Conservation (phyloP, 2,888 invertebrate genomes). For the Sinelater perroti region DNA sequence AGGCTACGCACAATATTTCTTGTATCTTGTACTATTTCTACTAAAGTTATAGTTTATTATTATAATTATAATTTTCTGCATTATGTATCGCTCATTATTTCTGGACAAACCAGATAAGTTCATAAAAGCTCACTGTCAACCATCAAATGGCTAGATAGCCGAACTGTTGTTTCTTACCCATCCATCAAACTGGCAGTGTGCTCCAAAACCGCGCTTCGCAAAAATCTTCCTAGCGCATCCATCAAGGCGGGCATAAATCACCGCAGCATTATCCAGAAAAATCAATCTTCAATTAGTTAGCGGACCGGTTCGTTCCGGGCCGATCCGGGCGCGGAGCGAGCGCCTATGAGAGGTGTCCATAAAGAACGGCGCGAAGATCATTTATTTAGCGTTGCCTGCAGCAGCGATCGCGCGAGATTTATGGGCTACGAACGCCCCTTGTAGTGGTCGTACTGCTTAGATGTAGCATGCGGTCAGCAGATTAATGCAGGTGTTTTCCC, state of each 20-base stretch:
- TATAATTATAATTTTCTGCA: too few species aligned
- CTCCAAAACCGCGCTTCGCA: too few species aligned
- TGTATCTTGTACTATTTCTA: too few species aligned
- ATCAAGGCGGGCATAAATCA: slow-evolving; percentile 45
- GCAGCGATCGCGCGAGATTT: slow-evolving; percentile 39
- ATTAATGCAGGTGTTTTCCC: slow-evolving; percentile 39
- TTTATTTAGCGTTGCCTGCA: slow-evolving; percentile 36
- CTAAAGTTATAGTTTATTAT: too few species aligned
- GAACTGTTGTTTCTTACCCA: too few species aligned
- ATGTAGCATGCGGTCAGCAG: slow-evolving; percentile 40
- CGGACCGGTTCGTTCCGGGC: slow-evolving; percentile 45
- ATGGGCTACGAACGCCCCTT: slow-evolving; percentile 39
- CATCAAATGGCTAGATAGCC: too few species aligned
- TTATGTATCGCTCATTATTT: too few species aligned
- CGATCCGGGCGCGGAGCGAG: slow-evolving; percentile 11
- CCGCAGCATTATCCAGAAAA: slow-evolving; percentile 40
- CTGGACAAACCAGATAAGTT: too few species aligned
- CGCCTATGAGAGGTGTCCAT: slow-evolving; percentile 32
- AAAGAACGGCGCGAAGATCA: slow-evolving; percentile 34
- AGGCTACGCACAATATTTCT: too few species aligned
- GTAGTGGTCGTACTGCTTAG: slow-evolving; percentile 36
- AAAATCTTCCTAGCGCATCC: too few species aligned
- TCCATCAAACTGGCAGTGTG: too few species aligned
- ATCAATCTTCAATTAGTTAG: slow-evolving; percentile 49
- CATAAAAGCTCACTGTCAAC: too few species aligned